Conservation (phyloP, 2,888 invertebrate genomes). For the Germaria angustata region DNA sequence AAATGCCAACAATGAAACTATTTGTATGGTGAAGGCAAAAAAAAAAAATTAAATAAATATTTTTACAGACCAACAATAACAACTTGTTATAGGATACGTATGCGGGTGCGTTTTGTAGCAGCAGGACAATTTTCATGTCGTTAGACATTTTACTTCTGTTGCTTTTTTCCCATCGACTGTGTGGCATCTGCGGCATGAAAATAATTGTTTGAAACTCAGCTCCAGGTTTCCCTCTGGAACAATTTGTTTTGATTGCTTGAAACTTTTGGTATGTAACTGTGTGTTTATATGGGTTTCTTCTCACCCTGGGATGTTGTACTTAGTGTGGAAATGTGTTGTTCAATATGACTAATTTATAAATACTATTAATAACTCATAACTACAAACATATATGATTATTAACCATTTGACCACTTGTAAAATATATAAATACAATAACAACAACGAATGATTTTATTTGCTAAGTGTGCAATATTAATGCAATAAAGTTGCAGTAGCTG, state of each 20-base stretch:
- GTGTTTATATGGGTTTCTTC: neutral
- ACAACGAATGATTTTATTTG: neutral
- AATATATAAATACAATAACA: neutral
- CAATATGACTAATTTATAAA: constrained; percentile 64
- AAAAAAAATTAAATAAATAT: neutral
- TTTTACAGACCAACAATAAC: constrained; percentile 24
- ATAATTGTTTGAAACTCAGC: constrained; percentile 29
- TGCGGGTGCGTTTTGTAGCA: neutral
- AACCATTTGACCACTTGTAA: constrained; percentile 28
- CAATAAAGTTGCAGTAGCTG: neutral
- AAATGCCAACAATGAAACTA: constrained; percentile 35
- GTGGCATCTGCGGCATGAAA: neutral
- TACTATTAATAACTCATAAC: constrained; percentile 55
- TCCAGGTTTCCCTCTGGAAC: constrained; percentile 47
- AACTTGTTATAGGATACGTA: neutral
- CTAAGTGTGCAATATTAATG: constrained; percentile 18
- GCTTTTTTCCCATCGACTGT: neutral
- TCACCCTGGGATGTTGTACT: neutral
- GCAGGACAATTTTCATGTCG: neutral
- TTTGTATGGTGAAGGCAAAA: constrained; percentile 11
- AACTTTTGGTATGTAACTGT: neutral
- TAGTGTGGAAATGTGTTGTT: constrained; percentile 26
- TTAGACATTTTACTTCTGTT: neutral
- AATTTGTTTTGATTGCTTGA: constrained; percentile 60
- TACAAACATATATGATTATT: constrained; percentile 3